phyloP scores from a whole-genome alignment of 2,888 invertebrate species.

The Eupithecia inturbata region DNA sequence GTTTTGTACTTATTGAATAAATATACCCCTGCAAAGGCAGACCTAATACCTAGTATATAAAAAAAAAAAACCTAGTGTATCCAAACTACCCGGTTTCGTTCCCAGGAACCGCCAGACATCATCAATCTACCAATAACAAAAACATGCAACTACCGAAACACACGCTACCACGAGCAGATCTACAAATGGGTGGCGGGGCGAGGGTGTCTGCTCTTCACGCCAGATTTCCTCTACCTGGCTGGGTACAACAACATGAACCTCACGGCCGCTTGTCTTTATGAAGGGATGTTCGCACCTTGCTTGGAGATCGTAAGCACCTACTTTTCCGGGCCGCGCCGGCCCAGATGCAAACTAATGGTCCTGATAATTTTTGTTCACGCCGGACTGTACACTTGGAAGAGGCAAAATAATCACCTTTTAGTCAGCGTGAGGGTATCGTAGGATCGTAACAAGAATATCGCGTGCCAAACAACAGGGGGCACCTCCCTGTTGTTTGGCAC shows the following conservation, averaged over 20 bases:
- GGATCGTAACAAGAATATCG: too few species aligned
- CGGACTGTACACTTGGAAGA: too few species aligned
- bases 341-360: neutral
- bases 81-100: neutral
- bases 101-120: conserved; percentile 65
- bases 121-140: conserved; percentile 59
- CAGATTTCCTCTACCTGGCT: conserved; percentile 66
- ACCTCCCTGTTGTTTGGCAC: neutral
- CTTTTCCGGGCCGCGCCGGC: neutral
- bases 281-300: conserved; percentile 69
- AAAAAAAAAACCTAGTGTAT: too few species aligned
- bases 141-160: conserved; percentile 73
- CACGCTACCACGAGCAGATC: conserved; percentile 71
- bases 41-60: too few species aligned
- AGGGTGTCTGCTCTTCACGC: conserved; percentile 74
- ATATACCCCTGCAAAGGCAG: too few species aligned
- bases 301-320: conserved; percentile 68
- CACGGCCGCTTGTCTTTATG: conserved; percentile 67
- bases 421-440: too few species aligned
- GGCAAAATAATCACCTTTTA: too few species aligned
- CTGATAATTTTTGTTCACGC: too few species aligned
- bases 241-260: conserved; percentile 68
- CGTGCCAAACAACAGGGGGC: too few species aligned
- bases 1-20: too few species aligned
- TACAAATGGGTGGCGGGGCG: conserved; percentile 77